Base-by-base conservation (phyloP, 2,113 vertebrate genomes). In the Beaufortia kweichowensis region DNA sequence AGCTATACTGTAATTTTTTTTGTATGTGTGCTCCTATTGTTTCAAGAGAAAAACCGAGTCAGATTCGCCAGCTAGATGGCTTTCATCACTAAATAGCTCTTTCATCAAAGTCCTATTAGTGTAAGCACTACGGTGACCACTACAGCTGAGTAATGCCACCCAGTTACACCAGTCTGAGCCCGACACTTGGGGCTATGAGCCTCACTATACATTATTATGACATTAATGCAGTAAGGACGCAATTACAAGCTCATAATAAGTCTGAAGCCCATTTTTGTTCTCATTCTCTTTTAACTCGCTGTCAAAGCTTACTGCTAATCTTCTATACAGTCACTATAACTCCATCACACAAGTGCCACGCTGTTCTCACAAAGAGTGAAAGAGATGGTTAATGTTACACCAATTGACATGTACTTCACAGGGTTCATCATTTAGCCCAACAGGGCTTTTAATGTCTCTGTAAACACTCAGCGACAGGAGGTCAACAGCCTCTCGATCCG, bases 271-370 rank as follows among this genome's bases (percentile, higher is more conserved):
- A 67, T 48, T 48, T 66, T 28, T 19, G 26, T 10, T 26, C 33
- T 61, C 48, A 80, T 85, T 89, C 87, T 90, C 41, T 41, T 62
- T 15, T 50, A 19, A 76, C 50, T 56, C 62, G 14, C 24, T 23
- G 59, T 71, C 66, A 69, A 60, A 56, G 10, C 35, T 69, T 33
- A 55, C 69, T 75, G 24, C 48, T 57, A 55, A 90, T 90, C 91
- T 85, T 88, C 82, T 95, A 93, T 92, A 92, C 73, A 70, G 64
- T 63, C 6, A 7, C 14, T 46, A 41, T 5, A 21, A 93, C 93
- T 96, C 96, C 96, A 95, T 95, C 94, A 95, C 94, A 94, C 94
- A 91, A 86, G 91, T 94, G 94, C 94, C 94, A 95, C 91, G n/a
- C n/a, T n/a, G n/a, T n/a, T n/a, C 88, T 90, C 90, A 91, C 86